Evolutionary conservation across 2,797 vertebrate species (phyloP).

Genomic region (Sebastes nivosus): DNA sequence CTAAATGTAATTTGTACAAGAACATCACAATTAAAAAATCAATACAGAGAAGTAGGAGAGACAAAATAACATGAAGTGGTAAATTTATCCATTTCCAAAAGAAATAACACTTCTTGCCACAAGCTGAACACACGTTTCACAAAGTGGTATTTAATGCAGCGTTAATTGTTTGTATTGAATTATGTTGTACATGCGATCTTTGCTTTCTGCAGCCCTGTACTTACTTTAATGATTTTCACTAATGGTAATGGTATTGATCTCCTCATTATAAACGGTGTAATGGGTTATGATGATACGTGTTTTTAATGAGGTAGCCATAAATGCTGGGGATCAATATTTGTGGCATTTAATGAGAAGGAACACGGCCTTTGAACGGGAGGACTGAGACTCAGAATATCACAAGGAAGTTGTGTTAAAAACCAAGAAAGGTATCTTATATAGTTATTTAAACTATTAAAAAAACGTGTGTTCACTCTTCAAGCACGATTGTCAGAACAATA

Average conservation of each 20-base stretch:
- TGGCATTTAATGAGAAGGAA: neutral
- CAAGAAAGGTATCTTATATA: neutral
- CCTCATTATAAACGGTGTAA: neutral
- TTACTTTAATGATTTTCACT: neutral
- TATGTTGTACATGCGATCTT: neutral
- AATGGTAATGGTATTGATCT: neutral
- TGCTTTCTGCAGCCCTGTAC: neutral
- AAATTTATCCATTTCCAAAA: neutral
- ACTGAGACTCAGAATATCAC: neutral
- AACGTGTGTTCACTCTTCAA: neutral
- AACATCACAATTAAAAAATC: neutral
- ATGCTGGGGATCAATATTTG: conserved; percentile 7
- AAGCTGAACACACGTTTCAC: neutral
- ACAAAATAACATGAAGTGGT: neutral
- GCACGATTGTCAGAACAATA: neutral
- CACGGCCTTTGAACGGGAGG: neutral
- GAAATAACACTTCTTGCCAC: neutral
- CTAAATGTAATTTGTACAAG: neutral
- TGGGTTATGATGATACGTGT: neutral
- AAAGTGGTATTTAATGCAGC: neutral
- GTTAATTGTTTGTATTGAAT: neutral
- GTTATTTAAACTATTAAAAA: neutral
- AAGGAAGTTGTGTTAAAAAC: neutral
- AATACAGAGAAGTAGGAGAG: neutral
- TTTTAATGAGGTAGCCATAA: conserved; percentile 10